Base-by-base conservation (phyloP, 2,113 vertebrate genomes). In the Butastur rufipennis region DNA sequence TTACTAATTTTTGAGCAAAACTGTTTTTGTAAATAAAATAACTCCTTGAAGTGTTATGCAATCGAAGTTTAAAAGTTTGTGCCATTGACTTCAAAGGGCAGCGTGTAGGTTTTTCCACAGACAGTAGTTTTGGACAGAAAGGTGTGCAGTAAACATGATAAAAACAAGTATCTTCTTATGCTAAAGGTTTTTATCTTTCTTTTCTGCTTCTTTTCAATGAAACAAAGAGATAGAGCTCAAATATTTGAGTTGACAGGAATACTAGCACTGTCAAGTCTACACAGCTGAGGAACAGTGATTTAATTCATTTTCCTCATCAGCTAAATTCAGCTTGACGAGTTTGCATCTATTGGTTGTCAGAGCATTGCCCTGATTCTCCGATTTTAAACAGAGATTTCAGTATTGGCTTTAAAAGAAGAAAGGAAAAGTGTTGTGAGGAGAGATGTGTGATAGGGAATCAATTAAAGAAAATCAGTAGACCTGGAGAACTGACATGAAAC, bases 51-150 rank as follows among this genome's bases (percentile, higher is more conserved):
- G 11, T 19, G 13, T 31, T 74, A 78, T 7, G 23, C 31, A 42
- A 59, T 14, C 6, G 6, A 75, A 90, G 16, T 63, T 32, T 75
- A 7, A 71, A 88, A 71, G 19, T 52, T 50, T 84, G 32, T 59
- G 47, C 19, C 34, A 56, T 10, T 89, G 48, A 86, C 25, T 81
- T 91, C 45, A 50, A 86, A 88, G 12, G 20, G 58, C 31, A 78
- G 25, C 4, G 3, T 0, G 0, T 1, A 40, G 22, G 9, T 19
- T 84, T 63, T 78, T 70, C 42, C 56, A 47, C 27, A 58, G 27
- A n/a, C 14, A 36, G 34, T 6, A 84, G 43, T 36, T 93, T 68
- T 75, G 34, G 22, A 63, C 52, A 85, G n/a, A 68, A 89, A 80
- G 19, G 11, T n/a, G 26, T 7, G 20, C 26, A 59, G 16, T 14